phyloP scores from a whole-genome alignment of 1,140 invertebrate genomes.

The Drosophila kohkoa region DNA sequence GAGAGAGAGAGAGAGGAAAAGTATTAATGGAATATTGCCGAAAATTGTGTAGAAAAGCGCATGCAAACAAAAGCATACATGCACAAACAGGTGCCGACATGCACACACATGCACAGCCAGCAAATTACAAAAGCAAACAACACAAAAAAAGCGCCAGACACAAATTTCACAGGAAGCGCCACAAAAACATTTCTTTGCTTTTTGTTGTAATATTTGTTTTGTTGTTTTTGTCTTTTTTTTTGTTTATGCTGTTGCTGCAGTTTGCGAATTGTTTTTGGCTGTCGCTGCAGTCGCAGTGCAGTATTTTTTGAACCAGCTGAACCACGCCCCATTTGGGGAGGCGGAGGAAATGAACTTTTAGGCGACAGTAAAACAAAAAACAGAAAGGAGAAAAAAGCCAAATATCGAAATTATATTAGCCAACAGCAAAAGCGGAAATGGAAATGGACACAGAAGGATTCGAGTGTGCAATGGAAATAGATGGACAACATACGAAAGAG shows the following conservation, averaged over 20 bases:
- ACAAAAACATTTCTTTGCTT: constrained; percentile 31
- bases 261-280: constrained; percentile 67
- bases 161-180: constrained; percentile 61
- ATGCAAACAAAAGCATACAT: constrained; percentile 61
- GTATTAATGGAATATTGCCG: constrained; percentile 81
- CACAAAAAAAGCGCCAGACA: constrained; percentile 57
- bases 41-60: constrained; percentile 80
- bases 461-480: background rate
- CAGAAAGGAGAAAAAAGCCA: constrained; percentile 1
- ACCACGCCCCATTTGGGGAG: constrained; percentile 57
- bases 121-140: constrained; percentile 65
- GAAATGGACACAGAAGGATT: constrained; percentile 36
- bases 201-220: constrained; percentile 40
- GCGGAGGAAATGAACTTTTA: constrained; percentile 69
- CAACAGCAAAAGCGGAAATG: constrained; percentile 59
- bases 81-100: constrained; percentile 26
- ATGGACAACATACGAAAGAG: background rate
- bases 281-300: constrained; percentile 48
- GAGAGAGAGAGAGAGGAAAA: constrained; percentile 17
- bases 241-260: constrained; percentile 75
- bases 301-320: constrained; percentile 39
- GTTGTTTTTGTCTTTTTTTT: constrained; percentile 45
- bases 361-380: constrained; percentile 9
- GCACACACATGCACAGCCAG: constrained; percentile 25
- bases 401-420: constrained; percentile 76